Evolutionary conservation across 2,113 vertebrate genomes (phyloP).

Genomic region (Prolemur simus): DNA sequence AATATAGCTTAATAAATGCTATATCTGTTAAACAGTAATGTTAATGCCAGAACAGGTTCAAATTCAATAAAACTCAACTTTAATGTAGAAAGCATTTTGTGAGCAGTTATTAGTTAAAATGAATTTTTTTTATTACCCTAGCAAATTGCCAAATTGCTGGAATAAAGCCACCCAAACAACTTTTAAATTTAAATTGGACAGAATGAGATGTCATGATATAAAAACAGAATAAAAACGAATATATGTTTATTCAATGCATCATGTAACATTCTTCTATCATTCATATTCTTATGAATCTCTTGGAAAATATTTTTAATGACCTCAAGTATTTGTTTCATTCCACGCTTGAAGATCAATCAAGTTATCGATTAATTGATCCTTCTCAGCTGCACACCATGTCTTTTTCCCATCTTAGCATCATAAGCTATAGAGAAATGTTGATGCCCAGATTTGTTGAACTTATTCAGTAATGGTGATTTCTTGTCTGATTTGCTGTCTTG

Average conservation of each 20-base stretch:
- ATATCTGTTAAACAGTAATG: not conserved
- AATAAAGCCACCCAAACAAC: conserved; percentile 46
- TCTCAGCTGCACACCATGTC: not conserved
- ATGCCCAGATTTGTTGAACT: not conserved
- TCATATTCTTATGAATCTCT: not conserved
- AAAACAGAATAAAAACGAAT: not conserved
- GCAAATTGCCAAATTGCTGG: conserved; percentile 44
- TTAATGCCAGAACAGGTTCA: conserved; percentile 40
- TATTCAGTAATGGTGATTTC: not conserved
- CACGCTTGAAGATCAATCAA: not conserved
- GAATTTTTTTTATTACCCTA: conserved; percentile 47
- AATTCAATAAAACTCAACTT: conserved; percentile 60
- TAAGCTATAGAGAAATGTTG: not conserved
- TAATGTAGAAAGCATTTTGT: conserved; percentile 36
- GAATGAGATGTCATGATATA: conserved; percentile 41
- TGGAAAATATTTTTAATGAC: not conserved
- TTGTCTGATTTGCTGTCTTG: not conserved
- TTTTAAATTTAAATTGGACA: conserved; percentile 38
- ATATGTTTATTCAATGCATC: not conserved
- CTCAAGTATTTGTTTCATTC: not conserved
- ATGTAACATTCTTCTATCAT: not conserved
- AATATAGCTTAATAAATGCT: conserved; percentile 26
- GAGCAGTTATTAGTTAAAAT: conserved; percentile 66
- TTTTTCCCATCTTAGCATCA: not conserved
- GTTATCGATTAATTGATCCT: not conserved